Evolutionary conservation across 1,140 invertebrate species (phyloP), one percentile per base, ranked within the genome.

Genomic region (Brachionus asplanchnoidis): DNA sequence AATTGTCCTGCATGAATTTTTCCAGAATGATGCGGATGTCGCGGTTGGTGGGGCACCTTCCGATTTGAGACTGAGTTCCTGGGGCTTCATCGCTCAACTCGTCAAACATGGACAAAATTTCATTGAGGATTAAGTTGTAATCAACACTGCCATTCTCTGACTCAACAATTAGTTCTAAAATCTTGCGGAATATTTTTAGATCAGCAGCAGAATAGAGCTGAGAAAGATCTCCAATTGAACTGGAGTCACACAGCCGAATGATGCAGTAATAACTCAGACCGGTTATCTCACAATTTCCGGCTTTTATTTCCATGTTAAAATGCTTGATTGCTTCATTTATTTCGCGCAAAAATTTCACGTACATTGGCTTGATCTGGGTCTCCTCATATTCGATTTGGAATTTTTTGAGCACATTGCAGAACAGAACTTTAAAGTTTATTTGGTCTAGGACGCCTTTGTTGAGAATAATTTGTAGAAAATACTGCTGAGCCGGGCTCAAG

Each of bases 331-430:
- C 9, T 11, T 60, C 53, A 23, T 82, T 82, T 82, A 82, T 82
- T 68, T 82, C 20, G 6, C 79, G 79, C 26, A 82, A 68, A 68
- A 82, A 82, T n/a, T 23, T 82, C n/a, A 68, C 79, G n/a, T 82
- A 82, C 4, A 23, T 17, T 17, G 12, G 20, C 53, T 82, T 82
- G 9, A 65, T 17, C 12, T 68, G n/a, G 23, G 7, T 20, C 8
- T 82, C 79, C 11, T 82, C 28, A 56, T 44, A 66, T 7, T 82
- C 42, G 36, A 82, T 82, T 23, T 82, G 56, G 53, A 82, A 82
- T 46, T 82, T 82, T 82, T 82, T 82, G n/a, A 82, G n/a, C 3
- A 82, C 79, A 42, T 20, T 68, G 40, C 65, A 65, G 40, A 82
- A 82, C n/a, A 82, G 56, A 17, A 42, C 53, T 26, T 82, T 82